Evolutionary conservation across 2,888 invertebrate genomes (phyloP), one percentile per base, ranked within the genome.

Genomic region (Pegoplata infirma): DNA sequence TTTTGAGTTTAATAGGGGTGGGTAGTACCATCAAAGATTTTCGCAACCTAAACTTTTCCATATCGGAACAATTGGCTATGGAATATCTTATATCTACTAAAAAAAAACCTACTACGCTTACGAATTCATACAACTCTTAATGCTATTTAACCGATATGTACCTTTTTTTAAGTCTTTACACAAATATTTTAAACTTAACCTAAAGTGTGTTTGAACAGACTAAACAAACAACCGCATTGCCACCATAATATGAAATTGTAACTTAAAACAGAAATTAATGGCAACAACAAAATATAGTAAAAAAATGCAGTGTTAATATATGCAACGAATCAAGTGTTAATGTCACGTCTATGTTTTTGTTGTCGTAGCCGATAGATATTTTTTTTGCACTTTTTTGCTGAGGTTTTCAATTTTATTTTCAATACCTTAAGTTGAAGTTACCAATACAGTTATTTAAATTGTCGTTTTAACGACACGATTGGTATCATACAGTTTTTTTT

Each of bases 271-370:
- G 23, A 71, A 61, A 64, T 69, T 63, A 69, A 69, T 32, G 63
- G 69, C 63, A 36, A 69, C 56, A 69, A 56, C 63, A 69, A 12
- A 53, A 53, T 53, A 23, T 21, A 32, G 16, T 49, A 17, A 23
- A 56, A 76, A 80, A 73, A 73, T 80, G 64, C 76, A 73, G 80
- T 66, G 80, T 80, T 80, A 80, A 80, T 73, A 68, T 80, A 80
- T 80, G 80, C 80, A 80, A 61, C 76, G 80, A 76, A 80, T 80
- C 76, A 76, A 80, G 79, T 79, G 79, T 75, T 79, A 79, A 79
- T 79, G 79, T 79, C 79, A 79, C 79, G 79, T 79, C 71, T 64
- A 46, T 40, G 12, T 6, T 68, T 16, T 72, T 63, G 23, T 68
- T 67, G 21, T 47, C 44, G 49, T 17, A 40, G 12, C n/a, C 36